Evolutionary conservation across 2,888 invertebrate species (phyloP), one percentile per base, ranked within the genome.

Genomic region (Desoria tigrina): DNA sequence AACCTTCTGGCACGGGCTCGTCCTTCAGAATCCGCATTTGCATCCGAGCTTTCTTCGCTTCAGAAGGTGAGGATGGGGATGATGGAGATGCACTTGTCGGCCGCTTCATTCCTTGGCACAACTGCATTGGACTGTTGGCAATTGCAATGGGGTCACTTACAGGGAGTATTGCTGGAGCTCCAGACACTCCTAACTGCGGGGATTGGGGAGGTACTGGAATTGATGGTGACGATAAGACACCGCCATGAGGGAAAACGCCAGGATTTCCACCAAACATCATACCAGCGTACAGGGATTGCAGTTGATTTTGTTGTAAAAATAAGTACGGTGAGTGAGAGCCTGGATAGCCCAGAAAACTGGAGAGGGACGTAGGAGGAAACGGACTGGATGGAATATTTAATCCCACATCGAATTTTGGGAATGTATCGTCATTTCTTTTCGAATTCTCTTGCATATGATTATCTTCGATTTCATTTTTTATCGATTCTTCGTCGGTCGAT

Each of bases 1-100:
- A 94, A 0, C 94, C 94, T 62, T 89, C 89, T 4, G 94, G 94
- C 14, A 93, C 92, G 0, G 92, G 92, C 78, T 93, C 93, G 77
- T 93, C 93, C 78, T 93, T 92, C 72, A 92, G 81, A 77, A 91
- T 87, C 27, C 89, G 82, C 88, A 90, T 88, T 77, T 86, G 86
- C 57, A 86, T 83, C 61, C 86, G 79, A 24, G 85, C 85, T 75
- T 86, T 87, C 79, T 87, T 86, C 18, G 85, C 84, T 28, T 73
- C 72, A 42, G 76, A 75, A 14, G 79, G 78, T 23, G 79, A 78
- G 26, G 77, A 75, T 9, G 79, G 78, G 18, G 79, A 77, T 16
- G 73, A 74, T 42, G 73, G 69, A 6, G 69, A 65, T 28, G 77
- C 72, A 55, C 72, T 75, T 51, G 75, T 70, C 2, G 74, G 66